These are phyloP conservation scores for Sialis lutaria DNA, from an alignment of 2,888 invertebrate species.

Conservation along the genomic window DNA sequence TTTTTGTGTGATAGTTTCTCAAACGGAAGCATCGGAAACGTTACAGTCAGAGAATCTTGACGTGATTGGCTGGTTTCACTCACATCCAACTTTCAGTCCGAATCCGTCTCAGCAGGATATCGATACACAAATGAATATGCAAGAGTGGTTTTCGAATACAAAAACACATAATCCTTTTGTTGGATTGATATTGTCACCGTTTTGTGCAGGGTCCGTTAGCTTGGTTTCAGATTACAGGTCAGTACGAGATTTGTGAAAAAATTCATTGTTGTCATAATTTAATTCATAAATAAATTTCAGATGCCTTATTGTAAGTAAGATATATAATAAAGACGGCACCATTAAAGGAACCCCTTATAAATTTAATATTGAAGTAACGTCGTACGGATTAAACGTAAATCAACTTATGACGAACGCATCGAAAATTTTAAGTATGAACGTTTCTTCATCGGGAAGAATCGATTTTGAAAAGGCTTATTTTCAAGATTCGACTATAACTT, in stretches of 20 bases:
- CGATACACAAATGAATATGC: slow-evolving; percentile 42
- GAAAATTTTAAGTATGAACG: slow-evolving; percentile 19
- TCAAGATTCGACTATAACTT: slow-evolving; percentile 30
- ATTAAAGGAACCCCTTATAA: slow-evolving; percentile 32
- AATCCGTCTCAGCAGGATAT: slow-evolving; percentile 54
- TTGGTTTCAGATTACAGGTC: slow-evolving; percentile 34
- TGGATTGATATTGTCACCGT: slow-evolving; percentile 47
- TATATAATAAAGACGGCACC: slow-evolving; percentile 20
- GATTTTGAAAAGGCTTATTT: slow-evolving; percentile 28
- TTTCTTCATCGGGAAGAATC: slow-evolving; percentile 14
- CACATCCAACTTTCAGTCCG: slow-evolving; percentile 53
- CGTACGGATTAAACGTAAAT: slow-evolving; percentile 20
- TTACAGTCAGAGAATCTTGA: slow-evolving; percentile 29
- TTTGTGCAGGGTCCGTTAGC: slow-evolving; percentile 32
- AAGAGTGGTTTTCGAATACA: slow-evolving; percentile 32
- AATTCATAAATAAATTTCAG: slow-evolving; percentile 16
- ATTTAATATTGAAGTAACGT: slow-evolving; percentile 29
- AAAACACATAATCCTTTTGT: slow-evolving; percentile 37
- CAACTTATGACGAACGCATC: slow-evolving; percentile 24
- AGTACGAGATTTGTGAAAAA: slow-evolving; percentile 2
- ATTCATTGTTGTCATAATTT: background rate
- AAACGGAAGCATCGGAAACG: slow-evolving; percentile 39
- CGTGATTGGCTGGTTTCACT: slow-evolving; percentile 62
- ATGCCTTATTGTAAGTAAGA: slow-evolving; percentile 32
- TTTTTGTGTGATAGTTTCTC: slow-evolving; percentile 28